phyloP scores from a whole-genome alignment of 2,797 vertebrate genomes.

The Hippoglossus hippoglossus region DNA sequence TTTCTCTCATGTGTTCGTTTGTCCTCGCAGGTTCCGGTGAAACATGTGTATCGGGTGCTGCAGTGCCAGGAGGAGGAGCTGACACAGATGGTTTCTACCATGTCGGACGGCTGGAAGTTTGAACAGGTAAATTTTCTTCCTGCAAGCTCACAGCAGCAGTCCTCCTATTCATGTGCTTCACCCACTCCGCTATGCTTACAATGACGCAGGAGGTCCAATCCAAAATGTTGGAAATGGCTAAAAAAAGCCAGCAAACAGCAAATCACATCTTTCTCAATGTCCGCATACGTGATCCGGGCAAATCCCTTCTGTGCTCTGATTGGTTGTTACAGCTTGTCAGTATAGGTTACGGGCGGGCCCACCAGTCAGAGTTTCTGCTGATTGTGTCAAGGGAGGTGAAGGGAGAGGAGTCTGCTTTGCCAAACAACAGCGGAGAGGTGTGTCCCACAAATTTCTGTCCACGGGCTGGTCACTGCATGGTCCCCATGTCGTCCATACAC shows the following conservation, averaged over 20 bases:
- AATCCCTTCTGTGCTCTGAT: slow-evolving; percentile 89
- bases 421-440: slow-evolving; percentile 94
- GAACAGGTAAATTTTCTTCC: slow-evolving; percentile 94
- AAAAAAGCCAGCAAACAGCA: slow-evolving; percentile 46
- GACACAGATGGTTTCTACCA: slow-evolving; percentile 99
- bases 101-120: slow-evolving; percentile 99
- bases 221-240: slow-evolving; percentile 54
- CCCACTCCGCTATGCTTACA: slow-evolving; percentile 70
- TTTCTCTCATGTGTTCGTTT: not conserved
- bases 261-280: slow-evolving; percentile 71
- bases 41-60: slow-evolving; percentile 97
- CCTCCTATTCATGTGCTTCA: slow-evolving; percentile 69
- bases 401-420: slow-evolving; percentile 92
- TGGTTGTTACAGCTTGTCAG: slow-evolving; percentile 97
- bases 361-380: slow-evolving; percentile 97
- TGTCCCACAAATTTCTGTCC: slow-evolving; percentile 86
- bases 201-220: slow-evolving; percentile 66
- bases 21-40: slow-evolving; percentile 89
- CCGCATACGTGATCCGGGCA: slow-evolving; percentile 78
- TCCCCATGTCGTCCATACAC: slow-evolving; percentile 81
- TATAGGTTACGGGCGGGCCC: slow-evolving; percentile 94
- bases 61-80: slow-evolving; percentile 99
- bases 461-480: slow-evolving; percentile 87
- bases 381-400: slow-evolving; percentile 97
- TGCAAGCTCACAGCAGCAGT: slow-evolving; percentile 19